Percentiles rank a stretch among this genome's conserved stretches.
Conservation (phyloP, 2,888 invertebrate species). For the Cabera pusaria region DNA sequence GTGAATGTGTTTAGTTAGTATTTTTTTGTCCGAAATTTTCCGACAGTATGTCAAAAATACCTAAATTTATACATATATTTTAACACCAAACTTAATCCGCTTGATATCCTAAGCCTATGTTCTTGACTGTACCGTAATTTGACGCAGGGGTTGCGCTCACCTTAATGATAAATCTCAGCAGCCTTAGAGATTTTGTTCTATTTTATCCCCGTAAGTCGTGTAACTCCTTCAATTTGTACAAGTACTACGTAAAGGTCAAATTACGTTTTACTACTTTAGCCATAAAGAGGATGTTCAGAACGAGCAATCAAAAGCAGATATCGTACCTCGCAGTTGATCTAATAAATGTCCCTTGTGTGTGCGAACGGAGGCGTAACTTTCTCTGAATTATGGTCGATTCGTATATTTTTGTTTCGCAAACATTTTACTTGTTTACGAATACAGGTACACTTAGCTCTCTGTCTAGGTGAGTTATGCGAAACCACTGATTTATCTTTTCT, state of each 20-base stretch:
- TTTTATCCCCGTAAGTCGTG: not conserved
- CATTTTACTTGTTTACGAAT: slow-evolving; percentile 13
- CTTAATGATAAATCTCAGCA: too few species aligned
- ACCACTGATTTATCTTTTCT: slow-evolving; percentile 8
- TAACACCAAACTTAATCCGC: too few species aligned
- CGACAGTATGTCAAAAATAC: too few species aligned
- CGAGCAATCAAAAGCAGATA: slow-evolving; percentile 54
- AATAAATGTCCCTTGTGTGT: slow-evolving; percentile 53
- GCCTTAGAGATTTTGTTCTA: slow-evolving; percentile 1
- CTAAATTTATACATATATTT: too few species aligned
- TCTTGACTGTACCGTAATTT: too few species aligned
- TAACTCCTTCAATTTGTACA: slow-evolving; percentile 6
- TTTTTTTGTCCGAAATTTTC: too few species aligned
- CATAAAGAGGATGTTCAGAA: slow-evolving; percentile 26
- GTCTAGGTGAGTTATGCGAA: slow-evolving; percentile 22
- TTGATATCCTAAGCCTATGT: too few species aligned
- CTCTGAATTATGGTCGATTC: slow-evolving; percentile 50
- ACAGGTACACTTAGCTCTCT: slow-evolving; percentile 11
- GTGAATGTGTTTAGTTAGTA: too few species aligned
- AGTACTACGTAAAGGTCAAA: slow-evolving; percentile 19
- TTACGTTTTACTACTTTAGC: slow-evolving; percentile 24
- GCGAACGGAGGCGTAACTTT: slow-evolving; percentile 53
- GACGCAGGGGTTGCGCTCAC: too few species aligned
- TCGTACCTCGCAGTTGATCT: slow-evolving; percentile 45
- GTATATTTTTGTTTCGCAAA: slow-evolving; percentile 29